Evolutionary conservation across 1,140 invertebrate species (phyloP).

Genomic region (Lerema accius): DNA sequence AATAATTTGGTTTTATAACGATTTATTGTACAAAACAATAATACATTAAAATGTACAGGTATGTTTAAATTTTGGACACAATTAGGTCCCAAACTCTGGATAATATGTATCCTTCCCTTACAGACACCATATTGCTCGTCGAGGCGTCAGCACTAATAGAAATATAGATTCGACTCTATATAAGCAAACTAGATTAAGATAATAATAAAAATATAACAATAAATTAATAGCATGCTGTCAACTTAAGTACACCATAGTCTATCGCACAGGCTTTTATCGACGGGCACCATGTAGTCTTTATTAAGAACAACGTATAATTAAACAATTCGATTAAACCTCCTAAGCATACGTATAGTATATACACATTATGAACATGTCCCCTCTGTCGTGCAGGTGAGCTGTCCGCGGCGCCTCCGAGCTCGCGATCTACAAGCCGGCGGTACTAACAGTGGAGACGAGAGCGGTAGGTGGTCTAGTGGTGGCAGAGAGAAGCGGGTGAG

Average conservation of each 20-base stretch:
- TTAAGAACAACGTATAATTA: slow-evolving; percentile 78
- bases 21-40: slow-evolving; percentile 85
- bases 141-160: slow-evolving; percentile 80
- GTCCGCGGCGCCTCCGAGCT: slow-evolving; percentile 35
- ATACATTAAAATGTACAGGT: slow-evolving; percentile 84
- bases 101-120: slow-evolving; percentile 79
- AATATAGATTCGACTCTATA: slow-evolving; percentile 77
- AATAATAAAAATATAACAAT: slow-evolving; percentile 82
- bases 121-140: slow-evolving; percentile 81
- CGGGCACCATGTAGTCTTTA: slow-evolving; percentile 82
- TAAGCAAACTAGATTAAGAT: slow-evolving; percentile 80
- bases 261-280: slow-evolving; percentile 81
- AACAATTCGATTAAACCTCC: slow-evolving; percentile 81
- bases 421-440: slow-evolving; percentile 24
- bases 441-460: too few relatives aligned
- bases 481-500: slow-evolving; percentile 77
- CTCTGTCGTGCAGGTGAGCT: slow-evolving; percentile 65
- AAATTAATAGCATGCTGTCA: slow-evolving; percentile 80
- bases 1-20: slow-evolving; percentile 80
- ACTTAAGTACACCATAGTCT: slow-evolving; percentile 82
- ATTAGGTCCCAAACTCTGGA: slow-evolving; percentile 79
- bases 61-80: slow-evolving; percentile 82
- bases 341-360: slow-evolving; percentile 81
- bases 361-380: slow-evolving; percentile 81
- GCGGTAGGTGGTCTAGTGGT: slow-evolving; percentile 73